These are phyloP conservation scores for Orbicella faveolata DNA, from an alignment of 64 coral and sea anemone species.

Conservation along the genomic window DNA sequence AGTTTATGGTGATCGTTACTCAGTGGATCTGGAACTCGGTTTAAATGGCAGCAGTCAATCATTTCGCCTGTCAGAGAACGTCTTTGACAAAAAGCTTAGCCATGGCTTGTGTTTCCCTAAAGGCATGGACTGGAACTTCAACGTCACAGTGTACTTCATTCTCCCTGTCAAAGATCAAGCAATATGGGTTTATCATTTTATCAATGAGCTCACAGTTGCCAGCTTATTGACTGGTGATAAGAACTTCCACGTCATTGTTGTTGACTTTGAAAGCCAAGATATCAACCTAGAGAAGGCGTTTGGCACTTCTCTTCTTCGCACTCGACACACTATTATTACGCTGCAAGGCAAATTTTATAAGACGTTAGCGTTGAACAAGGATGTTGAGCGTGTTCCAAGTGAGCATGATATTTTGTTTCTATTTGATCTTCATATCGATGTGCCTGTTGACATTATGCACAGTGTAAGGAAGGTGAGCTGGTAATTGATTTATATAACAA, in stretches of 20 bases:
- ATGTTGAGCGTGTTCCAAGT: too few relatives aligned
- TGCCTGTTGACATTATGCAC: not conserved
- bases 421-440: too few relatives aligned
- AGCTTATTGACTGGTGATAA: constrained; percentile 1
- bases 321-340: too few relatives aligned
- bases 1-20: not conserved
- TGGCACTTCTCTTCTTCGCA: too few relatives aligned
- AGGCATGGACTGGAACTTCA: not conserved
- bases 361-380: not conserved
- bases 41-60: not conserved
- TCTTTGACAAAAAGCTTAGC: not conserved
- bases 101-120: not conserved
- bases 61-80: not conserved
- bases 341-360: too few relatives aligned
- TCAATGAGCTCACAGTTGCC: not conserved
- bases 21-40: not conserved
- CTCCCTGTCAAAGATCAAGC: not conserved
- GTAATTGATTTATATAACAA: too few relatives aligned
- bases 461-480: too few relatives aligned
- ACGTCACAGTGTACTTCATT: not conserved
- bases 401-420: too few relatives aligned
- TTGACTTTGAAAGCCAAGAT: not conserved
- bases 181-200: constrained; percentile 12
- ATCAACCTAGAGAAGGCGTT: too few relatives aligned
- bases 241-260: not conserved